Evolutionary conservation across 2,888 invertebrate species (phyloP), one percentile per base, ranked within the genome.

Genomic region (Gymnocheta viridis): DNA sequence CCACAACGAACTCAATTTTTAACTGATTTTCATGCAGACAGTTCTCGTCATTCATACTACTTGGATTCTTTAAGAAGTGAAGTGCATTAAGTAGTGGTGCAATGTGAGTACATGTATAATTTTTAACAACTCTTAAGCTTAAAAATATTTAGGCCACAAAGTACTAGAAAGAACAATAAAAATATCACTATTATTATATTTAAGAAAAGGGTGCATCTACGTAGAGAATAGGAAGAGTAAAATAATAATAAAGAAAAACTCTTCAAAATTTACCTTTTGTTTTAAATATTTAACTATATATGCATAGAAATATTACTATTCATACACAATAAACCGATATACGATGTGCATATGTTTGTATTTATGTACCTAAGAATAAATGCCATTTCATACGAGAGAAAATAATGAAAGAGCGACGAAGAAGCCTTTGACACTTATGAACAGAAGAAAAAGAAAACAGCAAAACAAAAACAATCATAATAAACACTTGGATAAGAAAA

Each of bases 81-180:
- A 78, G 17, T 51, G 58, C 47, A 56, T 66, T 44, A 51, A 54
- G n/a, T 19, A 51, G 60, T 56, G 62, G 3, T 27, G 27, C 17
- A 44, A 14, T 66, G 17, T 22, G 32, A 17, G 60, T 32, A 29
- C 4, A 35, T 56, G 44, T 72, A 24, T 32, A 12, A 35, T 32
- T 67, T 70, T 38, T 79, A 82, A 79, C 76, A 67, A 56, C 83
- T 72, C 83, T 84, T 72, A 67, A 81, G 77, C 73, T 84, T 47
- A 60, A 72, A 83, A 81, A 54, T 81, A 84, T 84, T 81, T 84
- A 81, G 83, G 83, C 83, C 83, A 84, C 81, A 77, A 84, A 81
- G 67, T 67, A 62, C 67, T 69, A 27, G 17, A 58, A n/a, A n/a
- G 56, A 80, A 80, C 73, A 80, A 80, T 80, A 24, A 32, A 58